A percentile compares a stretch with the other conserved stretches of the same genome.
Evolutionary conservation across 2,797 vertebrate species (phyloP).

Genomic region (Poeciliopsis paucimaculata): DNA sequence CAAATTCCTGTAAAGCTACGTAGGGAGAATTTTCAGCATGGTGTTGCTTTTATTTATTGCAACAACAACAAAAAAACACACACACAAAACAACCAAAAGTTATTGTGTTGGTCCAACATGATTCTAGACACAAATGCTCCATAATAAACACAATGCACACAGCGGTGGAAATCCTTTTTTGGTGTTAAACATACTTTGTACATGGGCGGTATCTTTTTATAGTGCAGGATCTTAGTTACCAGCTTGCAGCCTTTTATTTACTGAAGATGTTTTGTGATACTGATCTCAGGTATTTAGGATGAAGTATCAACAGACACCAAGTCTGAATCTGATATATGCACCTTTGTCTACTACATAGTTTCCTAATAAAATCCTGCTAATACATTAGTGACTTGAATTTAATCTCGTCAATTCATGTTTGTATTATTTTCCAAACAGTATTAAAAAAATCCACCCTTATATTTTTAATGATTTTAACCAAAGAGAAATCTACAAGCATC

Average conservation of each 20-base stretch:
- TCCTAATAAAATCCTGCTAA: not conserved
- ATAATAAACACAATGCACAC: not conserved
- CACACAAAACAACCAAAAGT: not conserved
- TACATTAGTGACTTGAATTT: not conserved
- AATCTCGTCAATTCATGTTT: not conserved
- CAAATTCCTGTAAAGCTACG: conserved; percentile 37
- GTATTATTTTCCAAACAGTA: not conserved
- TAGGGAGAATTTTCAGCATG: conserved; percentile 20
- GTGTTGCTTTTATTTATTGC: conserved; percentile 10
- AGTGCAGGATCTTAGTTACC: not conserved
- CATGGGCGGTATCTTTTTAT: not conserved
- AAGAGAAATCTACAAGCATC: not conserved
- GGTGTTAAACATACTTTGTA: not conserved
- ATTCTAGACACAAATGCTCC: not conserved
- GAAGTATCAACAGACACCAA: not conserved
- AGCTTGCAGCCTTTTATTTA: not conserved
- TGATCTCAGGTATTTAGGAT: not conserved
- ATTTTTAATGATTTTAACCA: not conserved
- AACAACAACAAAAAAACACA: not conserved
- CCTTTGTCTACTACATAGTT: not conserved
- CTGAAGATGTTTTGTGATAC: not conserved
- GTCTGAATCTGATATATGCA: not conserved
- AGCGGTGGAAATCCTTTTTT: not conserved
- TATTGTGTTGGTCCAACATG: not conserved
- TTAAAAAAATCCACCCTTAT: not conserved